These are phyloP conservation scores for Vespertilio murinus DNA, from an alignment of 2,797 vertebrate species.

Conservation along the genomic window DNA sequence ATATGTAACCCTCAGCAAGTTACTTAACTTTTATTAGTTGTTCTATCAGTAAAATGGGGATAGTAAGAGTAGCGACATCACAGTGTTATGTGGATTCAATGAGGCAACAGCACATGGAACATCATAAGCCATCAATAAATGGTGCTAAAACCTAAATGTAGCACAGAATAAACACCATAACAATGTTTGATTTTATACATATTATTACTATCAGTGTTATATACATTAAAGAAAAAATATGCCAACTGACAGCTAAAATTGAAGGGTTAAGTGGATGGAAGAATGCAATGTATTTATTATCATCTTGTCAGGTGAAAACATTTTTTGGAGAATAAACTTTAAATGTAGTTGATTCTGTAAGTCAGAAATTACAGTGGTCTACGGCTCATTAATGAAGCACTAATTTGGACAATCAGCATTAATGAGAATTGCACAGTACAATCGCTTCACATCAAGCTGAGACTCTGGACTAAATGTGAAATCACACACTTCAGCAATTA, in stretches of 20 bases:
- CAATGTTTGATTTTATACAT: conserved; percentile 1
- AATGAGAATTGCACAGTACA: conserved; percentile 62
- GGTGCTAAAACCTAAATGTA: not conserved
- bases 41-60: not conserved
- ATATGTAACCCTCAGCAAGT: not conserved
- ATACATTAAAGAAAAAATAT: not conserved
- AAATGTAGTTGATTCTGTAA: conserved; percentile 70
- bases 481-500: conserved; percentile 62
- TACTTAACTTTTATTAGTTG: not conserved
- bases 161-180: not conserved
- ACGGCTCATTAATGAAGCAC: conserved; percentile 72
- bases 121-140: not conserved
- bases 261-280: conserved; percentile 52
- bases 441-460: conserved; percentile 52
- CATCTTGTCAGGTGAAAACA: conserved; percentile 63
- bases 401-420: conserved; percentile 76
- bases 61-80: not conserved
- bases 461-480: conserved; percentile 47
- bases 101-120: not conserved
- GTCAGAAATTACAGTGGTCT: conserved; percentile 69
- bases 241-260: not conserved
- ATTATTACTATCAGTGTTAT: not conserved
- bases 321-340: conserved; percentile 71
- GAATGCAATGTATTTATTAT: conserved; percentile 35
- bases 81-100: not conserved